Base-by-base conservation (phyloP, 2,113 vertebrate genomes). In the Lagopus leucura region DNA sequence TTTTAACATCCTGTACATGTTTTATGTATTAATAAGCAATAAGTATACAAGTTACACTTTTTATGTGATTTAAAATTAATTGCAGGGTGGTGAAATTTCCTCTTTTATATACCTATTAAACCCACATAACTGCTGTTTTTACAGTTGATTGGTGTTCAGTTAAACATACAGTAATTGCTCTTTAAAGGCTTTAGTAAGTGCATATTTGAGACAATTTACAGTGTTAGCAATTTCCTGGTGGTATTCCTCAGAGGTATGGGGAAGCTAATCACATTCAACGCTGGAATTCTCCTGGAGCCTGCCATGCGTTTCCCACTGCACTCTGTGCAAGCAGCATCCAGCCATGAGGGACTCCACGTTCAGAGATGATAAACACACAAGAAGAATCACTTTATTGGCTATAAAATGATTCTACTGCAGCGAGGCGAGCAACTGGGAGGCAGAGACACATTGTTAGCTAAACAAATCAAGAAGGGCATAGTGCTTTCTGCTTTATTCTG, bases 81-180 rank as follows among this genome's bases (percentile, higher is more conserved):
- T 76, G 21, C 89, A 87, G 88, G 92, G 83, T 78, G 82, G 88
- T 24, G 60, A 97, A 95, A 93, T 92, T 95, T 77, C 78, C 93
- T 97, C 86, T 86, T 86, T 94, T 89, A 95, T 94, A 47, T 50
- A 96, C 96, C 94, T 96, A 97, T 95, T 90, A 97, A 94, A 92
- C 88, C 74, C 94, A 88, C 92, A 92, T 95, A 93, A 95, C 92
- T 89, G 89, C 96, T 97, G 96, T 93, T 97, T 97, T 97, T 95
- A 96, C 94, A 97, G 94, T 95, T 97, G 96, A 98, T 97, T 96
- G 96, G 96, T 97, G 96, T 95, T 97, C 96, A 91, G 97, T 97
- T 97, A 97, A 97, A 96, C 96, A 96, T 92, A 78, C 85, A 96
- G 88, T 98, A 97, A 97, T 97, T 98, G 97, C 96, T 98, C 97